Evolutionary conservation across 2,797 vertebrate genomes (phyloP), one percentile per base, ranked within the genome.

Genomic region (Sphaeramia orbicularis): DNA sequence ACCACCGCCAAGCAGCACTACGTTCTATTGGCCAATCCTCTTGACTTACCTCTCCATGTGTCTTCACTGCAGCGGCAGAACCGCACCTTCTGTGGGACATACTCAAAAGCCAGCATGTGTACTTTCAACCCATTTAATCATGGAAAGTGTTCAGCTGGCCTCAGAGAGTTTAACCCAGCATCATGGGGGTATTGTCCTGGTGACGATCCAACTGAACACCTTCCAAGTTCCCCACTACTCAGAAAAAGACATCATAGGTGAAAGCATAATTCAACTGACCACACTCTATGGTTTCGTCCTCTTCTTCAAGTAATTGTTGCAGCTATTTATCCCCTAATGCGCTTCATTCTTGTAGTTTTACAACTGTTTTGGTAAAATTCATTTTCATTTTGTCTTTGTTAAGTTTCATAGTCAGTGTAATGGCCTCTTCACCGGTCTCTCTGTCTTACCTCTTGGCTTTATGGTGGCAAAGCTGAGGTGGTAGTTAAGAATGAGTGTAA

Each of bases 61-160:
- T 86, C 78, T 73, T 78, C 76, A 24, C 71, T 60, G 54, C 73
- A 53, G 66, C 24, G 58, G 48, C 68, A 35, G 70, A 9, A 58
- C 41, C 18, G 24, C 70, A 69, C 73, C 55, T 76, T 66, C 43
- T 58, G 73, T 19, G 49, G 69, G 64, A 58, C 66, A 7, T 37
- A 60, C 49, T 74, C 42, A 47, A 53, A 65, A 78, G 78, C 83
- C 86, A 83, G 77, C 83, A 35, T 80, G 81, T 62, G 70, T 71
- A 48, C 76, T 83, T 74, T 76, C 72, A 85, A 67, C 81, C 75
- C 74, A 65, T 82, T 87, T 82, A 75, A 81, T 81, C 74, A 56
- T 74, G 74, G 76, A 75, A 81, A 54, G 83, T 65, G 85, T 87
- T 90, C 83, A 91, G 89, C 68, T 89, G 86, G 84, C 76, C 56